Evolutionary conservation across 2,888 invertebrate genomes (phyloP), one percentile per base, ranked within the genome.

Genomic region (Euplagia quadripunctaria): DNA sequence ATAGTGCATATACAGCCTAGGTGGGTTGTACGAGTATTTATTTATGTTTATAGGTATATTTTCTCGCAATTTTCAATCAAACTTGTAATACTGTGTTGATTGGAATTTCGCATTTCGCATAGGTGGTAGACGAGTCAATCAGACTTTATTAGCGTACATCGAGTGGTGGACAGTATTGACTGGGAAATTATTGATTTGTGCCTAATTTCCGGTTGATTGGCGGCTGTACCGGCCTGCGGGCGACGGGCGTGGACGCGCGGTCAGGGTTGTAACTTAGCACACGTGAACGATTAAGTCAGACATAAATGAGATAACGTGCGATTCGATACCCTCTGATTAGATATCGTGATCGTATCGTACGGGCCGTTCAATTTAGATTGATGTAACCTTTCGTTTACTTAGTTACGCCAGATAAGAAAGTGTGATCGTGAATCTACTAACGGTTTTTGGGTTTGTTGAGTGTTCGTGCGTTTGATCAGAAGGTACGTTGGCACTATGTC

Each of bases 111-210:
- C 78, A 71, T 82, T 78, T 76, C 64, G 68, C 77, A 80, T 74
- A 74, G 84, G 75, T 83, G 83, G 78, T 82, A 90, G 88, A 80
- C 80, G 82, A 82, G 73, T 92, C 93, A 92, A 94, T 94, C 94
- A 93, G 90, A 91, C 89, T 87, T 88, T 85, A 94, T 94, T 94
- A 92, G 88, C 79, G 82, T 76, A 73, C 80, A 82, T 84, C 87
- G 85, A 80, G 85, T 87, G 85, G 86, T 85, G 89, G 90, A 88
- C 89, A 89, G 88, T 87, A 86, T 86, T 87, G 87, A 86, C 84
- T 83, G 88, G 93, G 94, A 95, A 94, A 94, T 95, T 94, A 95
- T 94, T 91, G 95, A 95, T 94, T 94, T 91, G 93, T 84, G 86
- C 87, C 92, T 94, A 94, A 95, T 95, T 92, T 95, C 95, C 95